A percentile compares a stretch with the other conserved stretches of the same genome.
These are phyloP conservation scores for Crepidodera aurea DNA, from an alignment of 2,888 invertebrate genomes.

Conservation along the genomic window DNA sequence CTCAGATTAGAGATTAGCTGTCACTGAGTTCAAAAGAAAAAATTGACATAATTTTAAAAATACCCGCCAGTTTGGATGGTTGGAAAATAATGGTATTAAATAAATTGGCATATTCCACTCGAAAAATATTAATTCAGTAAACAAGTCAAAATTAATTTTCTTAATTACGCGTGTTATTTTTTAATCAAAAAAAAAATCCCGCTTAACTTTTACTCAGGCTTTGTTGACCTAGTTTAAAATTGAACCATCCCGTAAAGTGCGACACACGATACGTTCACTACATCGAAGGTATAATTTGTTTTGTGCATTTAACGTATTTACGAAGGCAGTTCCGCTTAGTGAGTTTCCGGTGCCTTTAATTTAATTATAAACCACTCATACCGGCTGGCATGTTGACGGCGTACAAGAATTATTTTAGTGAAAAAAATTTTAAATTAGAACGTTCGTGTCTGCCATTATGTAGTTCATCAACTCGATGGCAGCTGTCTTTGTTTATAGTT, in stretches of 20 bases:
- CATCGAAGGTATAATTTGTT: constrained; percentile 8
- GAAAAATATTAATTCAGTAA: too few species aligned
- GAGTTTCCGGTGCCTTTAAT: constrained; percentile 7
- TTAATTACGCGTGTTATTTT: too few species aligned
- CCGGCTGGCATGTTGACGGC: constrained; percentile 2
- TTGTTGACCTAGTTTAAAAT: background rate
- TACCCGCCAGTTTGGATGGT: too few species aligned
- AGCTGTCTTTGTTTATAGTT: background rate
- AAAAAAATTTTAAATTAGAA: background rate
- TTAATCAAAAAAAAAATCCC: too few species aligned
- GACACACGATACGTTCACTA: background rate
- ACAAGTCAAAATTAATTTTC: too few species aligned
- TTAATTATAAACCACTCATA: constrained; percentile 12
- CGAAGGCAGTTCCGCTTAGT: background rate
- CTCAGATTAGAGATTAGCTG: too few species aligned
- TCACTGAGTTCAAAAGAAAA: too few species aligned
- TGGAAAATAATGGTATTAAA: too few species aligned
- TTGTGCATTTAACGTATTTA: constrained; percentile 5
- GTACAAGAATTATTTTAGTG: background rate
- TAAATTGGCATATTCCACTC: too few species aligned
- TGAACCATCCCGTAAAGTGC: background rate
- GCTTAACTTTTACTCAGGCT: too few species aligned
- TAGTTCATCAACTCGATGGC: background rate
- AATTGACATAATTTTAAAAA: too few species aligned
- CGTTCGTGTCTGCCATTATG: background rate